phyloP scores from a whole-genome alignment of 1,140 invertebrate species.

The Drosophila mojavensis region DNA sequence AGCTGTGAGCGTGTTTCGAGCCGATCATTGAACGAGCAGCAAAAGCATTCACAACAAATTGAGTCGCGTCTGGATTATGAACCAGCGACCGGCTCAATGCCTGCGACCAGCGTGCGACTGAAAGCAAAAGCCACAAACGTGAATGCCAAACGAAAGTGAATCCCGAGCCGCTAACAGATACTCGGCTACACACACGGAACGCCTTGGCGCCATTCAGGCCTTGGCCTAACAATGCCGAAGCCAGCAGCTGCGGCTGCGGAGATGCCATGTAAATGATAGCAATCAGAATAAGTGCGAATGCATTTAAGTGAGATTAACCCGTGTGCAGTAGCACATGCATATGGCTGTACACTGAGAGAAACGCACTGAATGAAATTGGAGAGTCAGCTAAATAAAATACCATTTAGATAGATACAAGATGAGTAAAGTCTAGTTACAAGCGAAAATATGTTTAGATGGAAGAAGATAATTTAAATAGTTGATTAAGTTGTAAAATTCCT shows the following conservation, averaged over 20 bases:
- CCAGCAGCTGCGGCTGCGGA: conserved; percentile 8
- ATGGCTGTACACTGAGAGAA: neutral
- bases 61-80: conserved; percentile 62
- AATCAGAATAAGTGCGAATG: conserved; percentile 82
- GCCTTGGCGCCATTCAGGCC: conserved; percentile 59
- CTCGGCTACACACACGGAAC: conserved; percentile 16
- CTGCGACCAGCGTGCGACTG: conserved; percentile 61
- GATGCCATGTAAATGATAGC: conserved; percentile 64
- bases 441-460: no score
- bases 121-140: conserved; percentile 63
- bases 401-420: no score
- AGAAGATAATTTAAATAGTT: no score
- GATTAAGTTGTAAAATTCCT: no score
- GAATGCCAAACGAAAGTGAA: conserved; percentile 68
- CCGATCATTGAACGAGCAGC: conserved; percentile 44
- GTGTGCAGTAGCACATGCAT: conserved; percentile 2
- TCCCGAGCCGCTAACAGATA: conserved; percentile 37
- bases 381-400: no score
- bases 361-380: neutral
- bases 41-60: conserved; percentile 44
- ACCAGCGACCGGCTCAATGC: conserved; percentile 41
- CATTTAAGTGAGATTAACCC: conserved; percentile 70
- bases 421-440: no score
- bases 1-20: conserved; percentile 40
- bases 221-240: conserved; percentile 10